These are phyloP conservation scores for Bruchidius siliquastri DNA, from an alignment of 2,888 invertebrate genomes.

Conservation along the genomic window DNA sequence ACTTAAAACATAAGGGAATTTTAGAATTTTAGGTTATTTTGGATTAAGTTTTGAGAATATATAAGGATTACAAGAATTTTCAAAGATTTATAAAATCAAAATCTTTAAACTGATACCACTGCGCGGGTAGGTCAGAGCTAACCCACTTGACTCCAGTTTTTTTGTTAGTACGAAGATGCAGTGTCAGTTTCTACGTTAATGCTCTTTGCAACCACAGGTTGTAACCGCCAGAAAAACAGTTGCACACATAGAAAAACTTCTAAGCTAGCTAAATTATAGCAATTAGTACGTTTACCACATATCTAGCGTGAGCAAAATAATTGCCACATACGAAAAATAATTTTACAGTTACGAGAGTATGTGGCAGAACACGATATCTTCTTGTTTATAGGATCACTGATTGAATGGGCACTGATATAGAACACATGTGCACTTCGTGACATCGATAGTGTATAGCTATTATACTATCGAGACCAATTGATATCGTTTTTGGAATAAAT, in stretches of 20 bases:
- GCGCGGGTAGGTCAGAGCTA: too few relatives aligned
- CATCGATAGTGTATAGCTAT: too few relatives aligned
- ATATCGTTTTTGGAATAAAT: too few relatives aligned
- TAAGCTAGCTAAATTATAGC: neutral
- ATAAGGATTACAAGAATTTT: too few relatives aligned
- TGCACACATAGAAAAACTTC: neutral
- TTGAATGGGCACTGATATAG: neutral
- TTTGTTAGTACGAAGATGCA: neutral
- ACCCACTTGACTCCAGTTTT: too few relatives aligned
- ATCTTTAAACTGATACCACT: too few relatives aligned
- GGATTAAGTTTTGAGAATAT: too few relatives aligned
- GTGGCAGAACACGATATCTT: neutral
- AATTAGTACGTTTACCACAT: neutral
- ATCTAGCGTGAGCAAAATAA: neutral
- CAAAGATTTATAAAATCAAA: too few relatives aligned
- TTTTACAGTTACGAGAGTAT: neutral
- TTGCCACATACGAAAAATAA: neutral
- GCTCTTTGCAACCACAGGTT: neutral
- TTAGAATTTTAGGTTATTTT: too few relatives aligned
- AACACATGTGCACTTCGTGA: too few relatives aligned
- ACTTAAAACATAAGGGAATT: too few relatives aligned
- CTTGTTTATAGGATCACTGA: neutral
- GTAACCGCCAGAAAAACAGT: neutral
- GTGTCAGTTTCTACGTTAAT: neutral
- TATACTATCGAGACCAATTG: too few relatives aligned